phyloP scores from a whole-genome alignment of 2,113 vertebrate species.

The Eptatretus burgeri region DNA sequence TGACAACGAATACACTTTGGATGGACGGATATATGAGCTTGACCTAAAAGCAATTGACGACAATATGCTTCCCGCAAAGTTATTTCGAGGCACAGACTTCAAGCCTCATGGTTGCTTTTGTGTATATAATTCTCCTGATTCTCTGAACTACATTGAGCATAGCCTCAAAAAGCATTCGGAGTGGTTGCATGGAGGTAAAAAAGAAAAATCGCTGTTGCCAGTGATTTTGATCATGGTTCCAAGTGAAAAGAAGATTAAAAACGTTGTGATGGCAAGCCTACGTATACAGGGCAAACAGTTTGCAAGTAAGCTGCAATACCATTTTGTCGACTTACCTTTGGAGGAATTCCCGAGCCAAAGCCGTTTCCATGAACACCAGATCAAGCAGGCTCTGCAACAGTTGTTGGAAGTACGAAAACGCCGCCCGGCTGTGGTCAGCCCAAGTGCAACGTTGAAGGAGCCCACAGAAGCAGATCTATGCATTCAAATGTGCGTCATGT shows the following conservation, averaged over 20 bases:
- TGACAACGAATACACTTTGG: slow-evolving; percentile 86
- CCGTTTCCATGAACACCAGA: slow-evolving; percentile 81
- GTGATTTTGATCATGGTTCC: slow-evolving; percentile 64
- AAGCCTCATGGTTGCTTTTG: slow-evolving; percentile 94
- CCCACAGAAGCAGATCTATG: slow-evolving; percentile 69
- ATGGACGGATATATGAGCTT: slow-evolving; percentile 89
- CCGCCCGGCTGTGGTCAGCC: slow-evolving; percentile 53
- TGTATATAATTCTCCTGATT: slow-evolving; percentile 87
- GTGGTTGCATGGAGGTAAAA: slow-evolving; percentile 53
- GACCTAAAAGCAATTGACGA: slow-evolving; percentile 67
- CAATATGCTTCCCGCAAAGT: slow-evolving; percentile 59
- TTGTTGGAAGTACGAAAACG: slow-evolving; percentile 72
- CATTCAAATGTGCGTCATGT: slow-evolving; percentile 98
- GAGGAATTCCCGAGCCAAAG: slow-evolving; percentile 43
- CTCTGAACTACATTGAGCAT: slow-evolving; percentile 67
- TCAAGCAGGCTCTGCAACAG: slow-evolving; percentile 71
- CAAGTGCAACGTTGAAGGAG: slow-evolving; percentile 69
- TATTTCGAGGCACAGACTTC: slow-evolving; percentile 51
- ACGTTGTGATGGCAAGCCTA: slow-evolving; percentile 76
- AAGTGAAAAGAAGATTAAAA: slow-evolving; percentile 58
- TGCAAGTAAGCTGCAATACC: slow-evolving; percentile 89
- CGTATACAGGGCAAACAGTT: slow-evolving; percentile 86
- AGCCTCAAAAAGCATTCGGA: slow-evolving; percentile 60
- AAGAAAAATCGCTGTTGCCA: slow-evolving; percentile 47
- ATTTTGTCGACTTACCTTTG: slow-evolving; percentile 68